Conservation (phyloP, 2,797 vertebrate genomes). For the Diceros bicornis region DNA sequence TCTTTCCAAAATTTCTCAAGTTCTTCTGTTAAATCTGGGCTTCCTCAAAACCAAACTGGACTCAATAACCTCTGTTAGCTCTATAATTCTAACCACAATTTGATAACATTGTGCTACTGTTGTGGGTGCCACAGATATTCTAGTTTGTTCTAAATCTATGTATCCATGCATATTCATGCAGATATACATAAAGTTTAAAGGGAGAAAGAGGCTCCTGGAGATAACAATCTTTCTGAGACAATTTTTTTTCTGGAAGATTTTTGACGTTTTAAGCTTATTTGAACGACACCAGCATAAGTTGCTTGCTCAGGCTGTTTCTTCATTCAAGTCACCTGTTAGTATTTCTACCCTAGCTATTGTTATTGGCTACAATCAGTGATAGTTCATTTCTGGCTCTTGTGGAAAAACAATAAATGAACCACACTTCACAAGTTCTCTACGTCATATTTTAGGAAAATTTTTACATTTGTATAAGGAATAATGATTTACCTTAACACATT, state of each 20-base stretch:
- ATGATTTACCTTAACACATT: not conserved
- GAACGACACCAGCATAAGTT: not conserved
- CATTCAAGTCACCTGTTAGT: not conserved
- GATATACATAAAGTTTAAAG: not conserved
- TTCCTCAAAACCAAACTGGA: not conserved
- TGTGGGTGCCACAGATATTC: not conserved
- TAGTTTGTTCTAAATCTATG: not conserved
- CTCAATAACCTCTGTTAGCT: not conserved
- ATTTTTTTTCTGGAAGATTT: constrained; percentile 15
- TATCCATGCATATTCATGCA: not conserved
- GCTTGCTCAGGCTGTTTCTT: not conserved
- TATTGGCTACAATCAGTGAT: constrained; percentile 74
- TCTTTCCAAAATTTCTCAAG: not conserved
- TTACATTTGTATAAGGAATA: constrained; percentile 5
- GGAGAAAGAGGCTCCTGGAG: not conserved
- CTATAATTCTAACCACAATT: not conserved
- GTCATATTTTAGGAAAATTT: not conserved
- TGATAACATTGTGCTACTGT: not conserved
- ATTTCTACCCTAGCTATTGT: not conserved
- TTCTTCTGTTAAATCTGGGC: not conserved
- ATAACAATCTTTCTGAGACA: not conserved
- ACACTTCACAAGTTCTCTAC: constrained; percentile 62
- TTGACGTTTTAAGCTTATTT: constrained; percentile 3
- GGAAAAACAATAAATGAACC: constrained; percentile 77
- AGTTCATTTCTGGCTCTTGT: constrained; percentile 77